Conservation (phyloP, 2,797 vertebrate species). For the Simalia tracyae region DNA sequence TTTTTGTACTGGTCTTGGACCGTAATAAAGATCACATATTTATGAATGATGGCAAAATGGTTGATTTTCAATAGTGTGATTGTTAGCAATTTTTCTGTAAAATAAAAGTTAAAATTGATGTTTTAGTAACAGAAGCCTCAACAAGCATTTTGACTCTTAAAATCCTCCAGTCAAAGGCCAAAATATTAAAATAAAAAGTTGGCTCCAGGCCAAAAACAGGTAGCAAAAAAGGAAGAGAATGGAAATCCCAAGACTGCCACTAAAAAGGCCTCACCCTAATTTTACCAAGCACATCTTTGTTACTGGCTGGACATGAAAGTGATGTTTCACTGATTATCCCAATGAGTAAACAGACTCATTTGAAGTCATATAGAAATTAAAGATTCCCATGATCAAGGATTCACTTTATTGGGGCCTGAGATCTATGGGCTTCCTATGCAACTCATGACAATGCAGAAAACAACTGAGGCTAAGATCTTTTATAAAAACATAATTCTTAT, state of each 20-base stretch:
- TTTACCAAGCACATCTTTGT: not conserved
- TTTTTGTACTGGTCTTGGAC: too few species aligned
- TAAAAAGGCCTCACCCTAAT: not conserved
- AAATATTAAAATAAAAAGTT: not conserved
- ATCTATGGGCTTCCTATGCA: not conserved
- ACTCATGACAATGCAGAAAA: not conserved
- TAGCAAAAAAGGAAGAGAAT: not conserved
- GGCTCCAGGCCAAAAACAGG: not conserved
- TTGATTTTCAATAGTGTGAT: too few species aligned
- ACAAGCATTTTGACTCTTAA: not conserved
- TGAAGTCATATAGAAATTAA: not conserved
- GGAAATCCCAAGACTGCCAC: not conserved
- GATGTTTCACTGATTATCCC: not conserved
- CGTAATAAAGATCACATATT: too few species aligned
- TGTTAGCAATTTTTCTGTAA: not conserved
- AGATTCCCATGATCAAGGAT: not conserved
- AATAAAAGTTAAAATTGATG: not conserved
- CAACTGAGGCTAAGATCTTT: not conserved
- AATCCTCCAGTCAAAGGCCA: not conserved
- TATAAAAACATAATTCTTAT: not conserved
- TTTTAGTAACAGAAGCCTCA: not conserved
- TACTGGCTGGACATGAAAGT: not conserved
- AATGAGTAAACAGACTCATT: not conserved
- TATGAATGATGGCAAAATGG: too few species aligned
- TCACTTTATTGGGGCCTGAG: not conserved